A percentile compares a stretch with the other conserved stretches of the same genome.
Evolutionary conservation across 2,797 vertebrate genomes (phyloP).

Genomic region (Artibeus jamaicensis): DNA sequence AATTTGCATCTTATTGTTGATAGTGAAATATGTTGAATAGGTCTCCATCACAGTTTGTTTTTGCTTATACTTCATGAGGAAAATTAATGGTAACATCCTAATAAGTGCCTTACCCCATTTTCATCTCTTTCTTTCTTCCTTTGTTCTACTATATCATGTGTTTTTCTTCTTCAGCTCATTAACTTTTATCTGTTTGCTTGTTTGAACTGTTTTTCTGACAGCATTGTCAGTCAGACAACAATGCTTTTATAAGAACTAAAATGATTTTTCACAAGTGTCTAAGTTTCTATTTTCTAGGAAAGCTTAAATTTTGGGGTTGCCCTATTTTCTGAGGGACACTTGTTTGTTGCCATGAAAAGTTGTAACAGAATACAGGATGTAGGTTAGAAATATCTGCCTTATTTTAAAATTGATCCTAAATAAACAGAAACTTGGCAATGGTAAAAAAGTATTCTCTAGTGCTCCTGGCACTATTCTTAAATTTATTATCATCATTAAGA

Average conservation of each 20-base stretch:
- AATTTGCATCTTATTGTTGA: background rate
- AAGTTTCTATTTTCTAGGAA: constrained; percentile 11
- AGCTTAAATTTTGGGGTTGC: background rate
- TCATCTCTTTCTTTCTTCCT: background rate
- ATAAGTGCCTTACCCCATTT: background rate
- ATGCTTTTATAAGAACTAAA: background rate
- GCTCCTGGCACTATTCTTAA: background rate
- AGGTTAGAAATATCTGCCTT: background rate
- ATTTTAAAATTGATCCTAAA: background rate
- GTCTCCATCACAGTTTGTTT: background rate
- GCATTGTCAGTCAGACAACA: background rate
- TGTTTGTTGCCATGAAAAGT: background rate
- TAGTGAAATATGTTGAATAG: background rate
- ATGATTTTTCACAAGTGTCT: background rate
- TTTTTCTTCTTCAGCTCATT: background rate
- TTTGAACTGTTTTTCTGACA: background rate
- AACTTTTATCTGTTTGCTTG: background rate
- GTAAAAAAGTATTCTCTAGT: background rate
- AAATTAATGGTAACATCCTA: background rate
- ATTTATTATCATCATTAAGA: background rate
- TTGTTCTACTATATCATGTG: background rate
- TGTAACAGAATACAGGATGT: background rate
- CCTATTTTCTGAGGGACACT: background rate
- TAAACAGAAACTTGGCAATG: background rate
- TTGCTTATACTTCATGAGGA: background rate